Percentiles rank a stretch among this genome's conserved stretches.
phyloP scores from a whole-genome alignment of 2,797 vertebrate genomes.

The Luscinia luscinia region DNA sequence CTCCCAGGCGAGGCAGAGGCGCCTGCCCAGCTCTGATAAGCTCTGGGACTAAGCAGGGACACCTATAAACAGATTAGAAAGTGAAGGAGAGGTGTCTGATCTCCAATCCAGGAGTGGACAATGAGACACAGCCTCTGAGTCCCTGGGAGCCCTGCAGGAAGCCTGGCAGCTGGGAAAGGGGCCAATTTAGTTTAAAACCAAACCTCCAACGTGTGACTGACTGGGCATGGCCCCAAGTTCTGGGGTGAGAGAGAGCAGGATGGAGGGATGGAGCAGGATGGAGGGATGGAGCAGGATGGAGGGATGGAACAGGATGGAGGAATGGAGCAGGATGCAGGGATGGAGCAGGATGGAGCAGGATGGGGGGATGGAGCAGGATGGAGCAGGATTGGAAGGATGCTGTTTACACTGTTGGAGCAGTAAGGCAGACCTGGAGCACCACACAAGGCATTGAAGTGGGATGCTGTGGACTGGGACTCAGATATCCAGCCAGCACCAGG shows the following conservation, averaged over 20 bases:
- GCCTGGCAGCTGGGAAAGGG: not conserved
- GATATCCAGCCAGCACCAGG: not conserved
- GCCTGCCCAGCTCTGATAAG: not conserved
- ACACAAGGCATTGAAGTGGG: not conserved
- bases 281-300: not conserved
- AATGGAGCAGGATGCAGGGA: not conserved
- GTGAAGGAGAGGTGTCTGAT: conserved; percentile 60
- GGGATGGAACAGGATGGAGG: not conserved
- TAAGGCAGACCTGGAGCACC: not conserved
- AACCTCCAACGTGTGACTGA: accelerated
- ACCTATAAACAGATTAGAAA: conserved; percentile 69
- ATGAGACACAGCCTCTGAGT: not conserved
- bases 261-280: accelerated
- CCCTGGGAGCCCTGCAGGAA: not conserved
- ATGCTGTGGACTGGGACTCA: accelerated
- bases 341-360: not conserved
- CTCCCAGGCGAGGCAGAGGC: not conserved
- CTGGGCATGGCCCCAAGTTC: not conserved
- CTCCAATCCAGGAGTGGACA: not conserved
- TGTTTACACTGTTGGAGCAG: accelerated
- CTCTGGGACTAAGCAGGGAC: conserved; percentile 28
- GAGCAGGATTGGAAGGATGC: not conserved
- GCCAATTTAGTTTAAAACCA: not conserved
- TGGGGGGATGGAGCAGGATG: not conserved
- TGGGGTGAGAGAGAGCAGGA: not conserved